Evolutionary conservation across 2,797 vertebrate genomes (phyloP).

Genomic region (Okamejei kenojei): DNA sequence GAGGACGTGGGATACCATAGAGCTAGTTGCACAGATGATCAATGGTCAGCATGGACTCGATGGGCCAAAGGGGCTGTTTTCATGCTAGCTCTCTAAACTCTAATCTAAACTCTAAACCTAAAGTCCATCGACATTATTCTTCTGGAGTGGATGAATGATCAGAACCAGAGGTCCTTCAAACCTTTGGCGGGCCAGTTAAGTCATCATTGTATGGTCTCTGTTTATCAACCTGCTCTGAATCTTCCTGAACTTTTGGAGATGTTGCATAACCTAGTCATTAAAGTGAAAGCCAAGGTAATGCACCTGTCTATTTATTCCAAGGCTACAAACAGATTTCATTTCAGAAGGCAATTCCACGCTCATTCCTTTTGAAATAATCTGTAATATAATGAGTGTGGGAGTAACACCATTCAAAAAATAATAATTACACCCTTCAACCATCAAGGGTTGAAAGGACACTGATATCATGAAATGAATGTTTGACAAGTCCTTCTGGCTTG

Average conservation of each 20-base stretch:
- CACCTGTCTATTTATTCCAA: no score
- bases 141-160: not conserved
- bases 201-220: not conserved
- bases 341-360: not conserved
- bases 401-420: not conserved
- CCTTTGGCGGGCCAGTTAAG: not conserved
- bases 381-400: slow-evolving; percentile 8
- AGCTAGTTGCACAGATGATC: no score
- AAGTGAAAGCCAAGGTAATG: not conserved
- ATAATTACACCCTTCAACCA: slow-evolving; percentile 13
- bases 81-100: no score
- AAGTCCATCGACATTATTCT: no score
- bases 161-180: not conserved
- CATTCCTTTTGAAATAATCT: not conserved
- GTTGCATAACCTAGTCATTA: not conserved
- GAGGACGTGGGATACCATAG: no score
- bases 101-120: not conserved
- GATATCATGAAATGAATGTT: not conserved
- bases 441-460: slow-evolving; percentile 8
- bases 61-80: no score
- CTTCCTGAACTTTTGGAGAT: not conserved
- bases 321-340: not conserved
- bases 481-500: not conserved
- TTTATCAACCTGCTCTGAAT: not conserved
- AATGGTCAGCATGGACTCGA: no score